Evolutionary conservation across 2,113 vertebrate genomes (phyloP).

Genomic region (Oncorhynchus keta): DNA sequence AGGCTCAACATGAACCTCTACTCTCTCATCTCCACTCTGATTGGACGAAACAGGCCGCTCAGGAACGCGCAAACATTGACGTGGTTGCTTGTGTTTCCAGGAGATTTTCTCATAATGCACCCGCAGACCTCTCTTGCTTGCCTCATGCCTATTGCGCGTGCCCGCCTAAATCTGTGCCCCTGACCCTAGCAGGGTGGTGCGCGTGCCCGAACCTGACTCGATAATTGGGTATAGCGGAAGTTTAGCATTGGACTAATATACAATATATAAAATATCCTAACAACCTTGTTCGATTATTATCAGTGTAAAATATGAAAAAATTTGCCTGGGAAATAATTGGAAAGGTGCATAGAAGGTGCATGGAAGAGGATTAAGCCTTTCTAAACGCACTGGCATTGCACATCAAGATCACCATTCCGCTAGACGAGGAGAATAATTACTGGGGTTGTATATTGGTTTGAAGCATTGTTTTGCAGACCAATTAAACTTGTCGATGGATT

Average conservation of each 20-base stretch:
- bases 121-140: constrained; percentile 15
- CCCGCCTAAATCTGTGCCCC: constrained; percentile 40
- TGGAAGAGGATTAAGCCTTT: not conserved
- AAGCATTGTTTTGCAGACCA: not conserved
- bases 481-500: not conserved
- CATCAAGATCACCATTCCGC: not conserved
- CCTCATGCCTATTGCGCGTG: constrained; percentile 20
- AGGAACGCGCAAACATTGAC: constrained; percentile 44
- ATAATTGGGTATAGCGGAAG: constrained; percentile 36
- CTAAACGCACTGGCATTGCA: not conserved
- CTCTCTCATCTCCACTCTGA: constrained; percentile 39
- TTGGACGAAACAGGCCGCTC: constrained; percentile 44
- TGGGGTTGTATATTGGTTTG: not conserved
- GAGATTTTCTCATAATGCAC: constrained; percentile 50
- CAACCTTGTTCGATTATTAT: not conserved
- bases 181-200: constrained; percentile 59
- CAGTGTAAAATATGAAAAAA: not conserved
- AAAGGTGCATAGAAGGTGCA: not conserved
- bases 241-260: not conserved
- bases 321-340: too few relatives aligned
- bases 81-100: constrained; percentile 58
- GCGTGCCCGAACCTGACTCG: constrained; percentile 32
- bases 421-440: not conserved
- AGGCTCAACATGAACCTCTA: constrained; percentile 46
- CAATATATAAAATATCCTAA: not conserved